Percentiles rank a stretch among this genome's conserved stretches.
These are phyloP conservation scores for Micrastur ruficollis DNA, from an alignment of 2,797 vertebrate genomes.

Conservation along the genomic window DNA sequence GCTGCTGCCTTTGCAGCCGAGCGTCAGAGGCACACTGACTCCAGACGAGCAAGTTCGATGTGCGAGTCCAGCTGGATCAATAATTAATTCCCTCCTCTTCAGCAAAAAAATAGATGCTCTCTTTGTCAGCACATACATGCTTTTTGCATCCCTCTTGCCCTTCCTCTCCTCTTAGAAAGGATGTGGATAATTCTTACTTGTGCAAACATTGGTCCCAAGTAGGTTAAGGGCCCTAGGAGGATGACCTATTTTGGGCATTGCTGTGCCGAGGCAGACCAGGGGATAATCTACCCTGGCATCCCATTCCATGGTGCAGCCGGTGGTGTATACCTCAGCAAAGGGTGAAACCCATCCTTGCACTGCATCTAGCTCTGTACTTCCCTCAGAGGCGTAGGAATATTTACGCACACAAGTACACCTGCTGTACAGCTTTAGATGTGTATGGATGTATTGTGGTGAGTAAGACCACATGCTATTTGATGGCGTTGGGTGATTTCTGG, in stretches of 20 bases:
- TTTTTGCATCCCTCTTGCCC: not conserved
- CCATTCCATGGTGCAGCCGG: not conserved
- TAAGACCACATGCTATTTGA: accelerated
- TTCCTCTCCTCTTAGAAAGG: not conserved
- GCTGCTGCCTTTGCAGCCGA: not conserved
- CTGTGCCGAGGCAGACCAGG: not conserved
- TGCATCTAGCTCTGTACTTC: not conserved
- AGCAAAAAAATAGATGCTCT: slow-evolving; percentile 21
- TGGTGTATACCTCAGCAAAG: not conserved
- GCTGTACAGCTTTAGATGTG: accelerated
- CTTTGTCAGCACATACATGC: not conserved
- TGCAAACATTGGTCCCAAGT: not conserved
- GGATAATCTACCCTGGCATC: not conserved
- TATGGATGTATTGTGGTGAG: accelerated
- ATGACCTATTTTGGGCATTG: slow-evolving; percentile 56
- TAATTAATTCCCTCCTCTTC: slow-evolving; percentile 55
- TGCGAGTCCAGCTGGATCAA: slow-evolving; percentile 34
- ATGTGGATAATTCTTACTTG: not conserved
- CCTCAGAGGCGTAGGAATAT: not conserved
- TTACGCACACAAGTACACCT: not conserved
- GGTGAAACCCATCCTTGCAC: not conserved
- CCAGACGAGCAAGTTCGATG: not conserved
- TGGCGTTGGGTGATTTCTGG: not conserved
- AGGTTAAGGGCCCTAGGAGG: slow-evolving; percentile 43
- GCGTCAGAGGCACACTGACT: not conserved